These are phyloP conservation scores for Griposia aprilina DNA, from an alignment of 2,888 invertebrate species.

Conservation along the genomic window DNA sequence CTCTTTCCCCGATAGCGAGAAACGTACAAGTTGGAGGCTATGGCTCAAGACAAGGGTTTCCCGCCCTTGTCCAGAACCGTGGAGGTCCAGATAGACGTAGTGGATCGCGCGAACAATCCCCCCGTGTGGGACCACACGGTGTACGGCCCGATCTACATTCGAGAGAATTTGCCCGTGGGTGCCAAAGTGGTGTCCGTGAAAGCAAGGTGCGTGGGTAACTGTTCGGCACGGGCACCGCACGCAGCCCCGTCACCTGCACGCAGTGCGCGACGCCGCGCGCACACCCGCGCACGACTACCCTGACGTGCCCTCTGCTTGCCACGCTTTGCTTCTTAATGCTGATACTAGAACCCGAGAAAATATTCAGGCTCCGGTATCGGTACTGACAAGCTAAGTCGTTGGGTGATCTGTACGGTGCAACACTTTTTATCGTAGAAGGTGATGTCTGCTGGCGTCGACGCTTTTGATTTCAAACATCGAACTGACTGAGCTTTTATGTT, in stretches of 20 bases:
- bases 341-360: conserved; percentile 21
- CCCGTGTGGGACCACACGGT: conserved; percentile 99
- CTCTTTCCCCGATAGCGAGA: conserved; percentile 95
- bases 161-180: conserved; percentile 99
- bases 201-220: conserved; percentile 97
- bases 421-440: conserved; percentile 17
- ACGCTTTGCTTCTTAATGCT: conserved; percentile 26
- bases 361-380: conserved; percentile 22
- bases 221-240: conserved; percentile 92
- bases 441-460: conserved; percentile 6
- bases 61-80: conserved; percentile 98
- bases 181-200: conserved; percentile 99
- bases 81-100: conserved; percentile 99
- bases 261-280: conserved; percentile 79
- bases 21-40: conserved; percentile 99
- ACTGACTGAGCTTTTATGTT: conserved; percentile 32
- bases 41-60: conserved; percentile 99
- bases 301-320: conserved; percentile 40
- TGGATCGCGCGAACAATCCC: conserved; percentile 99
- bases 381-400: conserved; percentile 23
- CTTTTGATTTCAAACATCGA: conserved; percentile 44
- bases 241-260: conserved; percentile 91
- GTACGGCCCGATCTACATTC: conserved; percentile 99
- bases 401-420: conserved; percentile 22
- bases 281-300: conserved; percentile 40